phyloP scores from a whole-genome alignment of 2,113 vertebrate genomes.

The Bos javanicus region DNA sequence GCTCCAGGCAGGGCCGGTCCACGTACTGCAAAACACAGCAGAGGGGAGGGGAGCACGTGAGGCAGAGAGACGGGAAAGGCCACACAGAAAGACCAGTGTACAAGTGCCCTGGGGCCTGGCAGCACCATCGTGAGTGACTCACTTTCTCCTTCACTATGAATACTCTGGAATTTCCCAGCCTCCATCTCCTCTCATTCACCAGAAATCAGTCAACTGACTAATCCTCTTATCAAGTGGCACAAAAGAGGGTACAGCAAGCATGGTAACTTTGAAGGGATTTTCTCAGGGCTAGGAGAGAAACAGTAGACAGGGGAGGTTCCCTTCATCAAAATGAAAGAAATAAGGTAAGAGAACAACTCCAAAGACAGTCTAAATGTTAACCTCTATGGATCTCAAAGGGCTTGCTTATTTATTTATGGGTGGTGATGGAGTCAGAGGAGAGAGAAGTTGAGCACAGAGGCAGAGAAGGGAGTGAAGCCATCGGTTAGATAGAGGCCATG shows the following conservation, averaged over 20 bases:
- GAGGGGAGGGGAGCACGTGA: not conserved
- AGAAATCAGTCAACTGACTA: slow-evolving; percentile 43
- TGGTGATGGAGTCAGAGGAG: not conserved
- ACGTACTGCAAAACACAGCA: slow-evolving; percentile 85
- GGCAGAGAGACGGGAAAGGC: not conserved
- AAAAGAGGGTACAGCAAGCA: not conserved
- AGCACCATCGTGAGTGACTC: not conserved
- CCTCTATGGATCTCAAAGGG: not conserved
- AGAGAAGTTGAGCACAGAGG: not conserved
- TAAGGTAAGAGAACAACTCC: slow-evolving; percentile 17
- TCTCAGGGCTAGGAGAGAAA: slow-evolving; percentile 1
- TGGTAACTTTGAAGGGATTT: slow-evolving; percentile 7
- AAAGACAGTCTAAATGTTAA: slow-evolving; percentile 28
- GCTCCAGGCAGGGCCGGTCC: slow-evolving; percentile 99
- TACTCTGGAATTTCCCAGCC: slow-evolving; percentile 34
- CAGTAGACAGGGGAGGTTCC: not conserved
- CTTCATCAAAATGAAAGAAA: not conserved
- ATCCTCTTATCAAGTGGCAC: slow-evolving; percentile 8
- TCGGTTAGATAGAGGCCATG: not conserved
- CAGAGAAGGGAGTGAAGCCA: not conserved
- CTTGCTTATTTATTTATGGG: not conserved
- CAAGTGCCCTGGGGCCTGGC: not conserved
- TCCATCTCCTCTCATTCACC: slow-evolving; percentile 17
- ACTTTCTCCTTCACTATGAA: slow-evolving; percentile 55
- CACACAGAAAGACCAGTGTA: not conserved